phyloP scores from a whole-genome alignment of 2,797 vertebrate genomes.

The Alcedo atthis region DNA sequence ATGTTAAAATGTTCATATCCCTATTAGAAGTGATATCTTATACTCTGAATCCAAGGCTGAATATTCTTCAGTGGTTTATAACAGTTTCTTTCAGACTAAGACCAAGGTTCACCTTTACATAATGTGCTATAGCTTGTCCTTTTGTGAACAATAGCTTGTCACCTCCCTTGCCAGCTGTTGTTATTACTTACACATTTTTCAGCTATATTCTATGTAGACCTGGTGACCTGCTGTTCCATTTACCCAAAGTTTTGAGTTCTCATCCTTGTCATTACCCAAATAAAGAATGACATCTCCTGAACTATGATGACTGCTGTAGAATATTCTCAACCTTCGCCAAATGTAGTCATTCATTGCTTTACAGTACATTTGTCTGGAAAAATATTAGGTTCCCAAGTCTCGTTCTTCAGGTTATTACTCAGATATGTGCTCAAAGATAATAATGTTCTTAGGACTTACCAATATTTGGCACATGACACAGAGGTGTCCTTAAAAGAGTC shows the following conservation, averaged over 20 bases:
- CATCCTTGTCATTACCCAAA: background rate
- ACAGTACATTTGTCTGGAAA: background rate
- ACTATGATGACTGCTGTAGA: background rate
- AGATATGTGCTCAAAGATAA: background rate
- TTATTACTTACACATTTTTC: background rate
- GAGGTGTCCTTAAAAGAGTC: background rate
- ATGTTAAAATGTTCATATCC: background rate
- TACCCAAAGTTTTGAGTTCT: background rate
- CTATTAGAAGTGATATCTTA: background rate
- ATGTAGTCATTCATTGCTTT: background rate
- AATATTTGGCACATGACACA: background rate
- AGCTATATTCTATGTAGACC: background rate
- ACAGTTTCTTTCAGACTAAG: background rate
- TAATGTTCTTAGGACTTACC: rapidly evolving
- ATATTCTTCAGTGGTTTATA: background rate
- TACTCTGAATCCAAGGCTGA: background rate
- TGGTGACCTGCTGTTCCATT: background rate
- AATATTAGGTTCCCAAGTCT: background rate
- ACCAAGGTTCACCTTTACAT: background rate
- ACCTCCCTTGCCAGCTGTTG: background rate
- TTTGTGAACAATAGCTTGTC: background rate
- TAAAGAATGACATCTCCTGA: slow-evolving; percentile 3
- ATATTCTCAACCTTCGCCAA: background rate
- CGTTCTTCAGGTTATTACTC: background rate
- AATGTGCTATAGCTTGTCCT: background rate